These are phyloP conservation scores for Hypselothyrea guttata DNA, from an alignment of 2,888 invertebrate species.

Conservation along the genomic window DNA sequence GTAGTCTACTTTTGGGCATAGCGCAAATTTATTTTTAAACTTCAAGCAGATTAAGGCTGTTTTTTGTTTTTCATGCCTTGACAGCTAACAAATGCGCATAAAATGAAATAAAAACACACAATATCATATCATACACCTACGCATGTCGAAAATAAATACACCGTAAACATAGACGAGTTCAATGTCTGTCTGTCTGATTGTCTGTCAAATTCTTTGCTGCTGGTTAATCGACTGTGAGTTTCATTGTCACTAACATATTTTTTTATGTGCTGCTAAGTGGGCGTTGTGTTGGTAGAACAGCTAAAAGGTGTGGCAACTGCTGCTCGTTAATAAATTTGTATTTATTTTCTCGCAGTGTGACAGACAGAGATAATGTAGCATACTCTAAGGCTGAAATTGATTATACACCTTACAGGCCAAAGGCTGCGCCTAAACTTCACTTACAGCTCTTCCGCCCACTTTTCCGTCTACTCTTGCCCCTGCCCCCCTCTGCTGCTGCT, in stretches of 20 bases:
- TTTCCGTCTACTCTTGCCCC: no score
- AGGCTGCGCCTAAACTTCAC: no score
- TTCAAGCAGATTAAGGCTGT: no score
- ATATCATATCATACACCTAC: no score
- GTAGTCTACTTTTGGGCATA: constrained; percentile 20
- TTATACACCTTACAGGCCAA: no score
- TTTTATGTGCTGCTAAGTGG: constrained; percentile 27
- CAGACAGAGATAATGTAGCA: constrained; percentile 20
- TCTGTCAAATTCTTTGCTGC: constrained; percentile 5
- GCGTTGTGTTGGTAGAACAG: constrained; percentile 27
- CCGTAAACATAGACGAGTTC: no score
- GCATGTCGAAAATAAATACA: no score
- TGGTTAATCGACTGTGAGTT: constrained; percentile 21
- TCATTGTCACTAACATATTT: constrained; percentile 22
- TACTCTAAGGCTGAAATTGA: constrained; percentile 19
- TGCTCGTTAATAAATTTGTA: constrained; percentile 12
- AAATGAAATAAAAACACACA: background rate
- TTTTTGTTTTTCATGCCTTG: no score
- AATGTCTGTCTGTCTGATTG: background rate
- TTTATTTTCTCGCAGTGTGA: background rate
- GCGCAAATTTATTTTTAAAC: background rate
- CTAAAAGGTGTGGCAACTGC: constrained; percentile 54
- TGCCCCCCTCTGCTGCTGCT: no score
- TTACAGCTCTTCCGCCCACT: no score
- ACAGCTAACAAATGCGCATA: no score